Base-by-base conservation (phyloP, 1,140 invertebrate species). In the Brachionus asplanchnoidis region DNA sequence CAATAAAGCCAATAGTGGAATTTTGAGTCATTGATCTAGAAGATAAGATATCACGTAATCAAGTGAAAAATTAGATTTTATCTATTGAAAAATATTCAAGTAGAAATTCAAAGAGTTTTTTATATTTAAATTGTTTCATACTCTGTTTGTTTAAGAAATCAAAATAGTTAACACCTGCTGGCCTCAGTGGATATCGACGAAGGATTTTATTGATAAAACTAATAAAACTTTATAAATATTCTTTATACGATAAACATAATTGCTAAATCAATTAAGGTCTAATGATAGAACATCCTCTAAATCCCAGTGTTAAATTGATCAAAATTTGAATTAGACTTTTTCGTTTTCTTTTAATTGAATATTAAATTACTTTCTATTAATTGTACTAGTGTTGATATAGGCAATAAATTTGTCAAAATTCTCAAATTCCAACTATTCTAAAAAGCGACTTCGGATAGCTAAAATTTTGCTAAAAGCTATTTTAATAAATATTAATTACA, bases 11-110 rank as follows among this genome's bases (percentile, higher is more conserved):
- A 60, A 20, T 60, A 60, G 53, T 60, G 53, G 53, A 60, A 60
- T 60, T 53, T 60, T 26, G 17, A 60, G 32, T 70, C 36, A 36
- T 70, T 70, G 26, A 36, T 70, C n/a, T 14, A 46, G 12, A 50
- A 77, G 73, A 77, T 77, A 77, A 77, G 73, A 77, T 77, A 77
- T 77, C 46, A 77, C 46, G 73, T 50, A 77, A 77, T 77, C 73
- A 77, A 50, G 44, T 77, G 50, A 23, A 73, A 73, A 73, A 50
- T 77, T 77, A 50, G 42, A 75, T 75, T 42, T 75, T 77, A 46
- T 73, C 36, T 73, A 42, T 73, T 73, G 36, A 73, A 73, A 73
- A 73, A 73, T 42, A 73, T 73, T 73, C 66, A 32, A 68, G 32
- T 32, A 68, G 66, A 68, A 68, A 68, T 40, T 32, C 32, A 32